Conservation (phyloP, 1,140 invertebrate species). For the Panulirus ornatus region DNA sequence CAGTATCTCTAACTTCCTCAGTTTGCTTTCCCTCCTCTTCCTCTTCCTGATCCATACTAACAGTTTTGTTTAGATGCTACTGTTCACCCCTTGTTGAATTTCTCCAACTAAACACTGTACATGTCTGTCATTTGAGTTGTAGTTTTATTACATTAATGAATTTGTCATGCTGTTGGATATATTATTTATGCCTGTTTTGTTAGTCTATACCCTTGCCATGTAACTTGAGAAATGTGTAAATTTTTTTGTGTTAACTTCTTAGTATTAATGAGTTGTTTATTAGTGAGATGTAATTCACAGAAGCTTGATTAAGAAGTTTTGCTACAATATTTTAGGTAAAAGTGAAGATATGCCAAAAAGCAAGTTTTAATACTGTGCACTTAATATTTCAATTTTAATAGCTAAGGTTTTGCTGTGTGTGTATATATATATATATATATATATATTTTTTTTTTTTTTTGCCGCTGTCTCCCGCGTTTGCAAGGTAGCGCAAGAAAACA, state of each 20-base stretch:
- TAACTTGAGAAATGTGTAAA: neutral
- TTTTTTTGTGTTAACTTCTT: neutral
- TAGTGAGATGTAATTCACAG: neutral
- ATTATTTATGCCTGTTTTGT: neutral
- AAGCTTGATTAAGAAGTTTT: neutral
- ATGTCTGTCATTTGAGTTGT: neutral
- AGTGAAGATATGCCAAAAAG: no score
- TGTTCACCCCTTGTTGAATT: neutral
- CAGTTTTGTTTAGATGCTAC: neutral
- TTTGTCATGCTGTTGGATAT: neutral
- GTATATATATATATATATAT: no score
- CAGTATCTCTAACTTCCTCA: constrained; percentile 6
- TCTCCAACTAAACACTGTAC: neutral
- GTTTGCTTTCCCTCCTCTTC: neutral
- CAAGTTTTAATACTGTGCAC: no score
- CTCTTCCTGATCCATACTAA: neutral
- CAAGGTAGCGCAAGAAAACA: no score
- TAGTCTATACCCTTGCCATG: neutral
- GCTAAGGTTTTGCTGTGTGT: no score
- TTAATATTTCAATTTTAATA: no score
- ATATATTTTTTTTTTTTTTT: no score
- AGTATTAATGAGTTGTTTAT: neutral
- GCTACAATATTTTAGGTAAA: no score
- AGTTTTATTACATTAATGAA: no score
- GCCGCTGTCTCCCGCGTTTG: no score